These are phyloP conservation scores for Drosophila lowei DNA, from an alignment of 1,140 invertebrate species.

Conservation along the genomic window DNA sequence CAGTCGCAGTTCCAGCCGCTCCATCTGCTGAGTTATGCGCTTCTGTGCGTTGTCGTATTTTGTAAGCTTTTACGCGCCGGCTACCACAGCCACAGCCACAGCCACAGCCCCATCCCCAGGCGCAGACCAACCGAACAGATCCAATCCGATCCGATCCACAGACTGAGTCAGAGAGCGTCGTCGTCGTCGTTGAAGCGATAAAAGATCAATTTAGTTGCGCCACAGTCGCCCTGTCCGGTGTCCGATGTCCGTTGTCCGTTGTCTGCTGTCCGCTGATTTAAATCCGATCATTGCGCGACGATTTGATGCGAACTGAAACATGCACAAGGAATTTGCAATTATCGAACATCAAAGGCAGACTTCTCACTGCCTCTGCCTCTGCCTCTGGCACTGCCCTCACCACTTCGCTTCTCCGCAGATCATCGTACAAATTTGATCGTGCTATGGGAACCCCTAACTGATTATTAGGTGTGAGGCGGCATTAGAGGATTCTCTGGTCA, in stretches of 20 bases:
- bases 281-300: conserved; percentile 79
- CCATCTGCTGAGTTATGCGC: conserved; percentile 69
- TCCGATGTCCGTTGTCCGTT: not conserved
- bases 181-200: conserved; percentile 71
- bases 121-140: not conserved
- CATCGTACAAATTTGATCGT: conserved; percentile 10
- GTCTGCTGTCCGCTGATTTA: conserved; percentile 68
- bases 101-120: not conserved
- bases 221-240: conserved; percentile 31
- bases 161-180: not conserved
- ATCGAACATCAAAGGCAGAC: conserved; percentile 72
- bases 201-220: conserved; percentile 82
- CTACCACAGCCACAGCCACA: conserved; percentile 45
- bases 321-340: conserved; percentile 81
- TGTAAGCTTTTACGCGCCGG: conserved; percentile 78
- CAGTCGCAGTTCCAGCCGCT: conserved; percentile 1
- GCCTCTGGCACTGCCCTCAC: not conserved
- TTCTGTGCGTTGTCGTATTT: conserved; percentile 79
- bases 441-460: conserved; percentile 6
- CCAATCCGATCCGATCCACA: conserved; percentile 15
- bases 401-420: not conserved
- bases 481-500: not conserved
- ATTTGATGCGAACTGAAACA: conserved; percentile 81
- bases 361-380: not conserved
- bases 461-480: conserved; percentile 11